A percentile compares a stretch with the other conserved stretches of the same genome.
These are phyloP conservation scores for Drosophila eugracilis DNA, from an alignment of 1,140 invertebrate genomes.

Conservation along the genomic window DNA sequence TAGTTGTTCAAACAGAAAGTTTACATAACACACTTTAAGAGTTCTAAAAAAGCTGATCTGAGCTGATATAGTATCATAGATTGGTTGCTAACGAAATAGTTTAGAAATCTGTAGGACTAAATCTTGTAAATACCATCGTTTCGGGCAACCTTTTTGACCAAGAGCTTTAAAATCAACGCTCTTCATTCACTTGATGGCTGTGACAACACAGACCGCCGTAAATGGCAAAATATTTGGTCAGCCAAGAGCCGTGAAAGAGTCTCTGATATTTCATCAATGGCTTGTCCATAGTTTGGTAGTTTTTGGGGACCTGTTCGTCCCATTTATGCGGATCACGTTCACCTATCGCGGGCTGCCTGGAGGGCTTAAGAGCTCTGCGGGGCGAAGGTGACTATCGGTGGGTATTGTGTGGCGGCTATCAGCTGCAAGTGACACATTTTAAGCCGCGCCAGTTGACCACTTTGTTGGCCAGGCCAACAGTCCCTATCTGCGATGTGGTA, in stretches of 20 bases:
- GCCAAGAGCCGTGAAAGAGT: constrained; percentile 26
- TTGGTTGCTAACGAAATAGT: no score
- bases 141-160: background rate
- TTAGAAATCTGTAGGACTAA: no score
- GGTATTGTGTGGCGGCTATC: constrained; percentile 30
- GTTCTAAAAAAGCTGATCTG: no score
- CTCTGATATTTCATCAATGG: constrained; percentile 61
- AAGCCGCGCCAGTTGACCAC: constrained; percentile 35
- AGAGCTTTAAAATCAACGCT: background rate
- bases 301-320: constrained; percentile 2
- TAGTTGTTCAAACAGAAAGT: no score
- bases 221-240: constrained; percentile 32
- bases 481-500: constrained; percentile 28
- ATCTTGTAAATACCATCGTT: background rate
- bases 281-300: constrained; percentile 18
- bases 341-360: constrained; percentile 31
- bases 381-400: background rate
- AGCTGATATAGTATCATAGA: no score
- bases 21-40: no score
- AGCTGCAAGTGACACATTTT: constrained; percentile 45
- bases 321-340: constrained; percentile 32
- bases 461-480: constrained; percentile 7
- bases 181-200: background rate
- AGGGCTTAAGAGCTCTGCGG: constrained; percentile 34
- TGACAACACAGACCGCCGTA: constrained; percentile 23